Evolutionary conservation across 2,113 vertebrate species (phyloP).

Genomic region (Alligator mississippiensis): DNA sequence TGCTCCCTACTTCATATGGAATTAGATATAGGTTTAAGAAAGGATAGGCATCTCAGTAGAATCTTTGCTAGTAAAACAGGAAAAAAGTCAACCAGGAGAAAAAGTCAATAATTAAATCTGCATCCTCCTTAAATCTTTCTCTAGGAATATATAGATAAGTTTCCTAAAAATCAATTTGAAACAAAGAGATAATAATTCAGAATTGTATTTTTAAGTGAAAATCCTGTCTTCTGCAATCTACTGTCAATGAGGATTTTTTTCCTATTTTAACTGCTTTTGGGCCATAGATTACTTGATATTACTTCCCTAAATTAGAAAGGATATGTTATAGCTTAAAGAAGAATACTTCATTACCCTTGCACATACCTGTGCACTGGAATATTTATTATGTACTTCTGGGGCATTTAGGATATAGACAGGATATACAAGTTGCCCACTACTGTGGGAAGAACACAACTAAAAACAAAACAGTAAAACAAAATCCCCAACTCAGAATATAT

Average conservation of each 20-base stretch:
- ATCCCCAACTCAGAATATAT: neutral
- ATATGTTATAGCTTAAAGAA: neutral
- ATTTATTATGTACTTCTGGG: neutral
- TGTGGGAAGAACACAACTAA: neutral
- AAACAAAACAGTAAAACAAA: neutral
- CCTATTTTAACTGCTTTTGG: neutral
- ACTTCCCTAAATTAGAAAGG: neutral
- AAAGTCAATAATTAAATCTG: neutral
- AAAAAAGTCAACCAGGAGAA: slow-evolving; percentile 7
- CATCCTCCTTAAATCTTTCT: neutral
- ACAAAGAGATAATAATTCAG: neutral
- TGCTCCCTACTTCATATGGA: neutral
- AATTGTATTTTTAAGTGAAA: neutral
- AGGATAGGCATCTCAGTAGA: neutral
- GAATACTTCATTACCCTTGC: neutral
- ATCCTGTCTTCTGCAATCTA: neutral
- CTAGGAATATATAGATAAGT: neutral
- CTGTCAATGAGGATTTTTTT: rapidly evolving
- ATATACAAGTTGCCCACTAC: neutral
- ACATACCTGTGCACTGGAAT: neutral
- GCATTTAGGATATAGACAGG: neutral
- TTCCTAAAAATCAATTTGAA: neutral
- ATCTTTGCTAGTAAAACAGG: neutral
- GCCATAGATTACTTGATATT: rapidly evolving
- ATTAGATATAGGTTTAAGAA: slow-evolving; percentile 30